Evolutionary conservation across 2,888 invertebrate species (phyloP).

Genomic region (Notocelia uddmanniana): DNA sequence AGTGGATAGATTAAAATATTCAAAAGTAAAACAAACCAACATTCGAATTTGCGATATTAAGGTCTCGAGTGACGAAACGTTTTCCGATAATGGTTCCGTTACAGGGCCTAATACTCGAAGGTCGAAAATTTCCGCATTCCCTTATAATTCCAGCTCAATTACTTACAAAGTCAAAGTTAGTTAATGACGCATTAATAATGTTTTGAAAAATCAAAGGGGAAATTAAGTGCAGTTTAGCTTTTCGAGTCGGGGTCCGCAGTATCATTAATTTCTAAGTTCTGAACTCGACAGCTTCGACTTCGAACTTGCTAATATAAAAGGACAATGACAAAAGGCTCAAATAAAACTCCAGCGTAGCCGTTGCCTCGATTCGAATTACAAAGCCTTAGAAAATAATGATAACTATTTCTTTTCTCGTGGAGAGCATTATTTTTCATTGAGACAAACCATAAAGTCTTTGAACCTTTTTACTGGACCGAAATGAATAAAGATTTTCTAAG

Average conservation of each 20-base stretch:
- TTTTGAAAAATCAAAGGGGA: slow-evolving; percentile 38
- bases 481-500: slow-evolving; percentile 65
- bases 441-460: slow-evolving; percentile 13
- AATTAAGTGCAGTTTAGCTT: slow-evolving; percentile 36
- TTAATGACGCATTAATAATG: slow-evolving; percentile 31
- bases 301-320: slow-evolving; percentile 45
- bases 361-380: slow-evolving; percentile 53
- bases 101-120: slow-evolving; percentile 51
- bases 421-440: slow-evolving; percentile 31
- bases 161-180: slow-evolving; percentile 39
- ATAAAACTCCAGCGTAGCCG: slow-evolving; percentile 51
- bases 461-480: slow-evolving; percentile 23
- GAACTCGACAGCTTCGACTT: slow-evolving; percentile 27
- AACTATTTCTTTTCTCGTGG: slow-evolving; percentile 23
- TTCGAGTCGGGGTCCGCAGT: slow-evolving; percentile 24
- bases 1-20: neutral
- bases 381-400: slow-evolving; percentile 56
- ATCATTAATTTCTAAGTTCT: slow-evolving; percentile 44
- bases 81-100: slow-evolving; percentile 64
- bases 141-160: slow-evolving; percentile 43
- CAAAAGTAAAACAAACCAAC: slow-evolving; percentile 52
- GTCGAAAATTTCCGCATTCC: slow-evolving; percentile 46
- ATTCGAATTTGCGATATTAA: slow-evolving; percentile 59
- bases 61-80: slow-evolving; percentile 60
- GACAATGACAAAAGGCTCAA: slow-evolving; percentile 48